Evolutionary conservation across 1,140 invertebrate genomes (phyloP).

Genomic region (Brachionus paranguensis): DNA sequence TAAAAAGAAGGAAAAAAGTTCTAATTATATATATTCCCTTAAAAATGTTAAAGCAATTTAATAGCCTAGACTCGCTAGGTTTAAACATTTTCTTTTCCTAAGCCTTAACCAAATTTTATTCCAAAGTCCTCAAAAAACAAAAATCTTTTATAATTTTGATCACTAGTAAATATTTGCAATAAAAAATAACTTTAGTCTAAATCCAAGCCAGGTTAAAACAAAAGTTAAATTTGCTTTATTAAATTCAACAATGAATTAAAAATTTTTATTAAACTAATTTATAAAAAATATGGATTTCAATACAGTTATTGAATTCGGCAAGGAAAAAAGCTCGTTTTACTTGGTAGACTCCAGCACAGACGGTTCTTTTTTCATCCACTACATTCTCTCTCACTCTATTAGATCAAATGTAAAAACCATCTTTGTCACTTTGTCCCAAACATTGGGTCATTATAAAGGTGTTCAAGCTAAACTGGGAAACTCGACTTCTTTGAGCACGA

Average conservation of each 20-base stretch:
- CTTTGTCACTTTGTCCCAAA: not conserved
- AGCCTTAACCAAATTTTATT: too few relatives aligned
- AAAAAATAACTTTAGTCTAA: too few relatives aligned
- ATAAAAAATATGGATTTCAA: not conserved
- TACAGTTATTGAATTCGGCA: not conserved
- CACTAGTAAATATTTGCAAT: not conserved
- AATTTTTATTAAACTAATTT: not conserved
- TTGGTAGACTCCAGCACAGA: conserved; percentile 6
- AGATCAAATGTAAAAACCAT: conserved; percentile 1
- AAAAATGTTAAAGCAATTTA: too few relatives aligned
- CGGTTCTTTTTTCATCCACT: conserved; percentile 10
- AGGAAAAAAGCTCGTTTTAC: not conserved
- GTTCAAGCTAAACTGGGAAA: conserved; percentile 30
- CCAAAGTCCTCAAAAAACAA: too few relatives aligned
- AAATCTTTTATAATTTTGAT: too few relatives aligned
- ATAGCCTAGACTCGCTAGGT: too few relatives aligned
- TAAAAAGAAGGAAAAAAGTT: too few relatives aligned
- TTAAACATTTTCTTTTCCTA: too few relatives aligned
- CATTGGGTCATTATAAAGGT: conserved; percentile 23
- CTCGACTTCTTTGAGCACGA: not conserved
- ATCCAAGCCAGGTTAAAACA: not conserved
- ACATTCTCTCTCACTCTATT: not conserved
- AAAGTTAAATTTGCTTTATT: not conserved
- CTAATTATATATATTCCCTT: too few relatives aligned
- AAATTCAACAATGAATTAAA: not conserved